Percentiles rank a stretch among this genome's conserved stretches.
Conservation (phyloP, 1,140 invertebrate genomes). For the Palaemon carinicauda region DNA sequence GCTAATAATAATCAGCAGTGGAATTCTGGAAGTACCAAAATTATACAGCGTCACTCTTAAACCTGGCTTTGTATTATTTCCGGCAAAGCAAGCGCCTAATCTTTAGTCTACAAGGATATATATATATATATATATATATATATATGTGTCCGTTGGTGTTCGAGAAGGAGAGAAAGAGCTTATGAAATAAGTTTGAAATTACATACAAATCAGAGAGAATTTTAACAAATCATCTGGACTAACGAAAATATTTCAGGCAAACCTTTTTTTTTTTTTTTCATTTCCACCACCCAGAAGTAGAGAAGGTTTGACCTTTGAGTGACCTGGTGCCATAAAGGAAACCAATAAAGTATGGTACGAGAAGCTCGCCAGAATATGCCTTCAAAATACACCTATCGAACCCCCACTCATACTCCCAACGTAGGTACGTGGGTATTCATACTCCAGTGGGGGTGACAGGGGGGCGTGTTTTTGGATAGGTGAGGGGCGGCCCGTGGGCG, state of each 20-base stretch:
- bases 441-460: background rate
- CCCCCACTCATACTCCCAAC: background rate
- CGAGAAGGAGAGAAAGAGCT: background rate
- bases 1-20: too few species aligned
- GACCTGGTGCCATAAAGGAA: background rate
- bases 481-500: constrained; percentile 23
- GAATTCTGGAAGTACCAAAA: too few species aligned
- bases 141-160: background rate
- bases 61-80: too few species aligned
- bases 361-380: background rate
- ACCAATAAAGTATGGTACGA: background rate
- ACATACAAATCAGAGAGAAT: too few species aligned
- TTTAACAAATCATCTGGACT: too few species aligned
- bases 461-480: background rate
- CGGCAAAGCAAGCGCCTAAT: too few species aligned
- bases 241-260: too few species aligned
- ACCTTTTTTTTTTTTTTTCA: too few species aligned
- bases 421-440: too few species aligned
- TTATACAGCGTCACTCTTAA: too few species aligned
- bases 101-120: background rate
- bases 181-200: too few species aligned
- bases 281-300: background rate
- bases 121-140: constrained; percentile 2
- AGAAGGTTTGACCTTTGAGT: background rate
- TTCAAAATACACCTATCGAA: background rate